Evolutionary conservation across 2,113 vertebrate genomes (phyloP).

Genomic region (Picathartes gymnocephalus): DNA sequence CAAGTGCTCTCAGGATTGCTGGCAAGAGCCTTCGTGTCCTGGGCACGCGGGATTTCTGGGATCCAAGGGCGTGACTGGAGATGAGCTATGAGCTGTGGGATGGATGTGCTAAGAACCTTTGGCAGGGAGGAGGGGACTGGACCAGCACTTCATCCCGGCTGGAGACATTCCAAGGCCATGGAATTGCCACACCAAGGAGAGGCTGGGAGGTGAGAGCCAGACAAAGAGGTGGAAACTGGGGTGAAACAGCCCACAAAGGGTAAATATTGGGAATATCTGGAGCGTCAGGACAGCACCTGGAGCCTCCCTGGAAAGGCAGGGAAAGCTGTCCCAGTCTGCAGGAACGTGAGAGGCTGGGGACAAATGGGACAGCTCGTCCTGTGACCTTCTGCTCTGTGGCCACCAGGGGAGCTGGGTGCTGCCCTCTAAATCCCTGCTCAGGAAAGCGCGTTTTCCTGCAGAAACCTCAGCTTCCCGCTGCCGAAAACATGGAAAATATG

Average conservation of each 20-base stretch:
- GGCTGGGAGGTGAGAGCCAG: fast-evolving
- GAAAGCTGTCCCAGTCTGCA: not conserved
- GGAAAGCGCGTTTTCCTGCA: not conserved
- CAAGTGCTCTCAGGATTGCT: not conserved
- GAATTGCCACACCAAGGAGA: fast-evolving
- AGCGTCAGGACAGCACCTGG: fast-evolving
- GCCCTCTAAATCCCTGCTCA: not conserved
- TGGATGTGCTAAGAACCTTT: not conserved
- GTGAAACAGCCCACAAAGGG: not conserved
- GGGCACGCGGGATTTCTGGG: not conserved
- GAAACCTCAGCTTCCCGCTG: not conserved
- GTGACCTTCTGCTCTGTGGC: not conserved
- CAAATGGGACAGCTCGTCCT: not conserved
- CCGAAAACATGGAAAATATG: not conserved
- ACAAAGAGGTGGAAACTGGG: not conserved
- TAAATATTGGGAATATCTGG: not conserved
- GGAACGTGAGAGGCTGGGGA: not conserved
- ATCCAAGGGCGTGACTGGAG: constrained; percentile 38
- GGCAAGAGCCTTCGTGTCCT: not conserved
- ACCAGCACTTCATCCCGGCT: fast-evolving
- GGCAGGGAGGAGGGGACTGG: not conserved
- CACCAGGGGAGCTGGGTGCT: not conserved
- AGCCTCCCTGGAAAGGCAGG: not conserved
- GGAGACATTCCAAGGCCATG: fast-evolving
- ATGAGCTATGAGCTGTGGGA: not conserved